These are phyloP conservation scores for Asobara japonica DNA, from an alignment of 1,140 invertebrate genomes.

Conservation along the genomic window DNA sequence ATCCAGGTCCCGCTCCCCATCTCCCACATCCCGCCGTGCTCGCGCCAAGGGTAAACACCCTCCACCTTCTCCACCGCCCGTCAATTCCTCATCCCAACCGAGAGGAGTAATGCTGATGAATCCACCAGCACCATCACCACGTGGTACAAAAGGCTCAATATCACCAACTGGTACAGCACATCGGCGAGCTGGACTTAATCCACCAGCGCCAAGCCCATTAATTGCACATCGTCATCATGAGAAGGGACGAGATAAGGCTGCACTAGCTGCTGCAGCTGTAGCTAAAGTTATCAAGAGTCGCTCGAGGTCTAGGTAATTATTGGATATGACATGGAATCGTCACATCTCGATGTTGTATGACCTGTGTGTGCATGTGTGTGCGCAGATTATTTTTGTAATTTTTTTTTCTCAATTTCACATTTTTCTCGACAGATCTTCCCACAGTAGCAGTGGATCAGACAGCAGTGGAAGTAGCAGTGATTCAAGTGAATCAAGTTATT, in stretches of 20 bases:
- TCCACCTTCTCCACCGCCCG: constrained; percentile 50
- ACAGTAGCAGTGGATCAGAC: constrained; percentile 64
- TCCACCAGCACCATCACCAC: constrained; percentile 72
- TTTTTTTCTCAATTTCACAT: not conserved
- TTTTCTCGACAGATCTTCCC: constrained; percentile 52
- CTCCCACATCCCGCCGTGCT: constrained; percentile 59
- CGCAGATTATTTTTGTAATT: not conserved
- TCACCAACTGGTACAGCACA: constrained; percentile 59
- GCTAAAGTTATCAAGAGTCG: constrained; percentile 64
- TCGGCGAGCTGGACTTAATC: constrained; percentile 62
- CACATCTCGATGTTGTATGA: too few relatives aligned
- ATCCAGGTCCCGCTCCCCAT: constrained; percentile 70
- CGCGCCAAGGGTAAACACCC: constrained; percentile 56
- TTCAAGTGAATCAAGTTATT: constrained; percentile 65
- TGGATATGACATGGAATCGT: too few relatives aligned
- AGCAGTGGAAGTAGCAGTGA: constrained; percentile 67
- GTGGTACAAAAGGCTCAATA: constrained; percentile 58
- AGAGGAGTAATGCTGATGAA: constrained; percentile 74
- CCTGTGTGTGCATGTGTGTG: too few relatives aligned
- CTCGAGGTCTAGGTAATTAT: constrained; percentile 59
- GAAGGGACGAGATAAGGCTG: constrained; percentile 59
- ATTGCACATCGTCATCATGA: constrained; percentile 57
- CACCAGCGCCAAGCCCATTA: constrained; percentile 59
- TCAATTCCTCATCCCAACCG: constrained; percentile 41
- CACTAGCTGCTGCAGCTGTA: constrained; percentile 57